Evolutionary conservation across 2,797 vertebrate species (phyloP).

Genomic region (Brachymystax lenok): DNA sequence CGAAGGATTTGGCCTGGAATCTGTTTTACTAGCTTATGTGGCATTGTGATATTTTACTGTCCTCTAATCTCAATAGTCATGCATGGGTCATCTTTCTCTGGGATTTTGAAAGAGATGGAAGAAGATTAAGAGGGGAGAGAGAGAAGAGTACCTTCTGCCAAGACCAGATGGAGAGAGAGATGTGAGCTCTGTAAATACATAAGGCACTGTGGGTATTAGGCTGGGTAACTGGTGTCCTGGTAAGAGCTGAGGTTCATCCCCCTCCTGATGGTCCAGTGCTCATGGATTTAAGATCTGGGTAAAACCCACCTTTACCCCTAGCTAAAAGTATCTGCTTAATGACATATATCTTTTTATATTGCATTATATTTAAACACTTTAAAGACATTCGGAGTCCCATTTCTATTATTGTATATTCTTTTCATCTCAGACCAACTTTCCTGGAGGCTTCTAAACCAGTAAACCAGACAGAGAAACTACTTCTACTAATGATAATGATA

Average conservation of each 20-base stretch:
- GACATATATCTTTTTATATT: no score
- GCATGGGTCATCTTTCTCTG: slow-evolving; percentile 27
- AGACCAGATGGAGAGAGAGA: neutral
- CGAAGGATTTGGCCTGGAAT: neutral
- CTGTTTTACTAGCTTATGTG: slow-evolving; percentile 17
- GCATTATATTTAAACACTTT: no score
- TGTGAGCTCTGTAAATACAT: slow-evolving; percentile 5
- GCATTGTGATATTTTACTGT: slow-evolving; percentile 34
- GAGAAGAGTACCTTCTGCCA: neutral
- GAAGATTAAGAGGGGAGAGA: neutral
- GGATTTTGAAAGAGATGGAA: neutral
- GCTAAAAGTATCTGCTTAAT: no score
- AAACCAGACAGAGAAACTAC: neutral
- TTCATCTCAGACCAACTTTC: neutral
- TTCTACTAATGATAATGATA: neutral
- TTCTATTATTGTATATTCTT: no score
- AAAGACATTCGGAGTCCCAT: no score
- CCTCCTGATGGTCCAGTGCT: neutral
- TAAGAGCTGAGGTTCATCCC: neutral
- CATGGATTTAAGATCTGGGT: neutral
- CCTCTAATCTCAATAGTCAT: slow-evolving; percentile 27
- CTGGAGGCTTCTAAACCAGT: neutral
- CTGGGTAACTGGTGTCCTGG: neutral
- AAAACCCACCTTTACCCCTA: neutral
- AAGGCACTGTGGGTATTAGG: neutral